These are phyloP conservation scores for Heliconius himera DNA, from an alignment of 1,140 invertebrate genomes.

Conservation along the genomic window DNA sequence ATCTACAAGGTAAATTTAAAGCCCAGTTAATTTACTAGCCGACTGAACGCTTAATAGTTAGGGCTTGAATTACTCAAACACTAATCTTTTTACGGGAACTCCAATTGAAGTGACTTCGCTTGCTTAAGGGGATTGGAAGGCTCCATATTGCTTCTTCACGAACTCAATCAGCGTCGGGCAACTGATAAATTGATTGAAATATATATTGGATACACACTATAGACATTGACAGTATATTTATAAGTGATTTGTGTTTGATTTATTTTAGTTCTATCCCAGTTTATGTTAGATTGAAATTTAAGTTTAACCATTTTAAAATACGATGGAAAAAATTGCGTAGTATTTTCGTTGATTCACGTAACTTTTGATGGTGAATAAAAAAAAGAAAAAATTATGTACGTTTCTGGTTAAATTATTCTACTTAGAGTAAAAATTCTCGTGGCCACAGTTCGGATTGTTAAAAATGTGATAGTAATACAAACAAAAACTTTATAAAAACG, in stretches of 20 bases:
- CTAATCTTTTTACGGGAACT: conserved; percentile 28
- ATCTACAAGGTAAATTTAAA: not conserved
- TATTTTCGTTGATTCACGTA: too few relatives aligned
- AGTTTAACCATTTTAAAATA: too few relatives aligned
- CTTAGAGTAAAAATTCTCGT: too few relatives aligned
- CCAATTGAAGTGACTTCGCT: conserved; percentile 25
- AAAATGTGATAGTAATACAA: too few relatives aligned
- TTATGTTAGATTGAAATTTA: too few relatives aligned
- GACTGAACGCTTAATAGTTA: conserved; percentile 17
- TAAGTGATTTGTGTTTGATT: not conserved
- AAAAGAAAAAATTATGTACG: too few relatives aligned
- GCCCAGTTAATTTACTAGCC: not conserved
- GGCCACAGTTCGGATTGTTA: too few relatives aligned
- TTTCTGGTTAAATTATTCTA: too few relatives aligned
- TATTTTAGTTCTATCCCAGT: too few relatives aligned
- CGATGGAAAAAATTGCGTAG: too few relatives aligned
- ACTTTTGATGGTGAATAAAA: too few relatives aligned
- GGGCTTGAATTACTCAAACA: conserved; percentile 23
- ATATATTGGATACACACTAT: not conserved
- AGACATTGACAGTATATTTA: not conserved
- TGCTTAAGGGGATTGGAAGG: conserved; percentile 21
- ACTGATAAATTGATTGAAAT: conserved; percentile 2
- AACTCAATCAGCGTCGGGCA: conserved; percentile 4
- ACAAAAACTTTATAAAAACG: too few relatives aligned
- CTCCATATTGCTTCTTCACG: conserved; percentile 12